Conservation (phyloP, 2,797 vertebrate genomes). For the Potorous gilbertii region DNA sequence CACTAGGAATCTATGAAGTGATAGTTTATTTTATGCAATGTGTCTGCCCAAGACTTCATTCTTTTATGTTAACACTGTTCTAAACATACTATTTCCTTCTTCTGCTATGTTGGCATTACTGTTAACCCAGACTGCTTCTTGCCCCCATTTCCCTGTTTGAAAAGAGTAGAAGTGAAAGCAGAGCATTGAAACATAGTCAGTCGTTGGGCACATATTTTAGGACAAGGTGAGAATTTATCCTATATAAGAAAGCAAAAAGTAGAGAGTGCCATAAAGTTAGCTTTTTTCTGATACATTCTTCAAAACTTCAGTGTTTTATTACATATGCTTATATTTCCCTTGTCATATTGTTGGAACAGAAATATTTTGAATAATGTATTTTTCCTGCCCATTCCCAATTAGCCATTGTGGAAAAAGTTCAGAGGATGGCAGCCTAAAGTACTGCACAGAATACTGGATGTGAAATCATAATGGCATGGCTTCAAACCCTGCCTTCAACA, state of each 20-base stretch:
- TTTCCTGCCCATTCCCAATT: not conserved
- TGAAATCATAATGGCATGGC: not conserved
- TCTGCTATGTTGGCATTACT: not conserved
- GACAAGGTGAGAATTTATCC: not conserved
- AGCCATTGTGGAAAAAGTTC: not conserved
- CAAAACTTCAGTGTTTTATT: not conserved
- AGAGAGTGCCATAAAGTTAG: not conserved
- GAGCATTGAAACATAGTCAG: not conserved
- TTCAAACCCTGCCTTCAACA: not conserved
- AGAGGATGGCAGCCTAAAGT: not conserved
- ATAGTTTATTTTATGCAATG: not conserved
- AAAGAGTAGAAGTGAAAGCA: not conserved
- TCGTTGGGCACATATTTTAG: not conserved
- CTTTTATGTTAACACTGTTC: not conserved
- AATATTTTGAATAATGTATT: not conserved
- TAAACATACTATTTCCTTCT: not conserved
- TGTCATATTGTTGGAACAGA: not conserved
- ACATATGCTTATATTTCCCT: not conserved
- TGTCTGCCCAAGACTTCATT: not conserved
- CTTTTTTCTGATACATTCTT: not conserved
- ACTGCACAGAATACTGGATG: not conserved
- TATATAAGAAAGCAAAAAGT: not conserved
- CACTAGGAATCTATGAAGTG: not conserved
- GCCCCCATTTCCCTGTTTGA: not conserved
- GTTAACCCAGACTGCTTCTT: not conserved